Percentiles rank a stretch among this genome's conserved stretches.
These are phyloP conservation scores for Clanis bilineata DNA, from an alignment of 2,888 invertebrate genomes.

Conservation along the genomic window DNA sequence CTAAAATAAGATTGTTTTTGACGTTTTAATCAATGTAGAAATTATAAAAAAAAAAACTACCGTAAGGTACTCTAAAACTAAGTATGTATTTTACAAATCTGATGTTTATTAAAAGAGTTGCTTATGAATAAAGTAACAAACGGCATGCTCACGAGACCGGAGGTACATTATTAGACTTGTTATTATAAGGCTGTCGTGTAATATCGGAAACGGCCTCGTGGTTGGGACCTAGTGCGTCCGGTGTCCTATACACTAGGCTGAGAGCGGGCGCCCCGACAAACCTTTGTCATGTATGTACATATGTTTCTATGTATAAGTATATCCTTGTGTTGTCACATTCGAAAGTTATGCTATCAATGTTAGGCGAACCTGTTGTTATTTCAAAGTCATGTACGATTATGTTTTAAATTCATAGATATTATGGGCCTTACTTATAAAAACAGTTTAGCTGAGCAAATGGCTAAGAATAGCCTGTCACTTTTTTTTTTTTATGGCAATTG, in stretches of 20 bases:
- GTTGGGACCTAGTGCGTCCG: constrained; percentile 7
- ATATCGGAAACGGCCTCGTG: constrained; percentile 17
- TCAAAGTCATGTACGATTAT: background rate
- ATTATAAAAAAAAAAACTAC: too few relatives aligned
- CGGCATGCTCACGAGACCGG: background rate
- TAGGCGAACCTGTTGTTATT: background rate
- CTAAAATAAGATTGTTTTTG: too few relatives aligned
- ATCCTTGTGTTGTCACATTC: constrained; percentile 2
- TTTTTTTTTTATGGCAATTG: too few relatives aligned
- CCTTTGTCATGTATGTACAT: too few relatives aligned
- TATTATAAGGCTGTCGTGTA: constrained; percentile 15
- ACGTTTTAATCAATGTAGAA: too few relatives aligned
- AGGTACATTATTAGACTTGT: constrained; percentile 3
- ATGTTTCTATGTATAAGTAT: too few relatives aligned
- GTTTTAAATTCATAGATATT: too few relatives aligned
- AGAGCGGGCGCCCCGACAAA: background rate
- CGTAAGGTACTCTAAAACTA: too few relatives aligned
- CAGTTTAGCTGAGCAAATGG: too few relatives aligned
- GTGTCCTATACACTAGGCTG: constrained; percentile 9
- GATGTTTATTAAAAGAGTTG: background rate
- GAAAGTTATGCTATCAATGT: constrained; percentile 11
- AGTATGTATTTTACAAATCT: too few relatives aligned
- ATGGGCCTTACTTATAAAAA: too few relatives aligned
- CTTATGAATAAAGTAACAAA: background rate
- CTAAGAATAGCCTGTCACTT: too few relatives aligned